Percentiles rank a stretch among this genome's conserved stretches.
These are phyloP conservation scores for Condylura cristata DNA, from an alignment of 2,113 vertebrate genomes.

Conservation along the genomic window DNA sequence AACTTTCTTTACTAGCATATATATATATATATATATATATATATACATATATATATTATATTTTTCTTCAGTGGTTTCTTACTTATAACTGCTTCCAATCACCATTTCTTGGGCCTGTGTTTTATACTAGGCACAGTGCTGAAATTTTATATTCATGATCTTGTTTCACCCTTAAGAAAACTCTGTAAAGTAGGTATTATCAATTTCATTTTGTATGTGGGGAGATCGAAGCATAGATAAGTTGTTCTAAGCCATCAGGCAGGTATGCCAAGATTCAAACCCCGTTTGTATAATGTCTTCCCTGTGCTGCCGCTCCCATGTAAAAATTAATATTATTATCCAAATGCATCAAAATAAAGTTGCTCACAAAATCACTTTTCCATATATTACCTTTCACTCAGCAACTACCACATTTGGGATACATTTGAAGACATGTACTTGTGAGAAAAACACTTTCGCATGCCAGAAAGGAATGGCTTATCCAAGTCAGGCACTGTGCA, in stretches of 20 bases:
- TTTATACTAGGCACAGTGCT: not conserved
- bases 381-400: constrained; percentile 66
- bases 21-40: no score
- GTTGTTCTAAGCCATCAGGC: not conserved
- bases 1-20: not conserved
- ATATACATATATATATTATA: no score
- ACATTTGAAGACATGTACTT: constrained; percentile 69
- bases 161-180: constrained; percentile 35
- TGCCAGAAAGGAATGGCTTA: constrained; percentile 68
- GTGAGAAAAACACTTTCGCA: constrained; percentile 74
- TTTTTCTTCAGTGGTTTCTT: not conserved
- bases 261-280: constrained; percentile 19
- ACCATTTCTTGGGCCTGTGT: not conserved
- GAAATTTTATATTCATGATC: constrained; percentile 25
- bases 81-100: not conserved
- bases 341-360: constrained; percentile 37
- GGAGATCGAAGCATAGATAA: not conserved
- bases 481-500: constrained; percentile 70
- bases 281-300: not conserved
- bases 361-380: constrained; percentile 57
- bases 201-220: not conserved
- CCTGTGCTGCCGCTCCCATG: not conserved
- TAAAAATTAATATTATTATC: constrained; percentile 44
- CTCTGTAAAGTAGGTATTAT: not conserved
- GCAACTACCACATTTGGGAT: constrained; percentile 71